phyloP scores from a whole-genome alignment of 2,888 invertebrate species.

The Cryptocheilus praepositus region DNA sequence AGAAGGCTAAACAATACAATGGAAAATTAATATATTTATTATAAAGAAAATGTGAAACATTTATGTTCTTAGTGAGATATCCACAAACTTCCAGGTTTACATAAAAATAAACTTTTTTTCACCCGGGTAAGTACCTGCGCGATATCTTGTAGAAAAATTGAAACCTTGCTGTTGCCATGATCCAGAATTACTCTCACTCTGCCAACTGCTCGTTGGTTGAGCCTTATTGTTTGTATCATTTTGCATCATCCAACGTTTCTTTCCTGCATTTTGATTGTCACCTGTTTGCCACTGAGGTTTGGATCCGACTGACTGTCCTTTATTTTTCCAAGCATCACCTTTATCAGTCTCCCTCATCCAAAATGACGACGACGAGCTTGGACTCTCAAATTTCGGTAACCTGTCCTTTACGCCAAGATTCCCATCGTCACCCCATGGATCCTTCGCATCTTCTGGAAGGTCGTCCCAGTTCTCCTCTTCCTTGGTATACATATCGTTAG shows the following conservation, averaged over 20 bases:
- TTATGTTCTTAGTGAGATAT: no score
- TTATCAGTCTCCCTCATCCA: slow-evolving; percentile 53
- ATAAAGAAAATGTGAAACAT: no score
- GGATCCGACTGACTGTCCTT: slow-evolving; percentile 26
- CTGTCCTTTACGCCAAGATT: slow-evolving; percentile 47
- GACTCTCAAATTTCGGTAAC: slow-evolving; percentile 40
- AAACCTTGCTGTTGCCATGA: slow-evolving; percentile 55
- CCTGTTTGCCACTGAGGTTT: slow-evolving; percentile 41
- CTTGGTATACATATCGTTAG: slow-evolving; percentile 43
- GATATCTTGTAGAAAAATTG: slow-evolving; percentile 33
- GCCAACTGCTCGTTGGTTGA: slow-evolving; percentile 52
- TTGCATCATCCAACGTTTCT: slow-evolving; percentile 46
- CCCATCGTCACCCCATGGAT: slow-evolving; percentile 71
- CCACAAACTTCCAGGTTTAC: no score
- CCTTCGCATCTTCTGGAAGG: slow-evolving; percentile 70
- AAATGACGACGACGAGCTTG: slow-evolving; percentile 29
- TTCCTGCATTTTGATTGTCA: slow-evolving; percentile 35
- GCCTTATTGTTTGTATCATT: slow-evolving; percentile 33
- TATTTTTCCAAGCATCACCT: slow-evolving; percentile 56
- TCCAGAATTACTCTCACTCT: slow-evolving; percentile 39
- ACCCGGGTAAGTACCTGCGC: no score
- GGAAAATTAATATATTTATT: no score
- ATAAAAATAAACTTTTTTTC: no score
- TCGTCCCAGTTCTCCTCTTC: slow-evolving; percentile 69
- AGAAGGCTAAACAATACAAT: no score